These are phyloP conservation scores for Siniperca obscura DNA, from an alignment of 2,797 vertebrate genomes.

Conservation along the genomic window DNA sequence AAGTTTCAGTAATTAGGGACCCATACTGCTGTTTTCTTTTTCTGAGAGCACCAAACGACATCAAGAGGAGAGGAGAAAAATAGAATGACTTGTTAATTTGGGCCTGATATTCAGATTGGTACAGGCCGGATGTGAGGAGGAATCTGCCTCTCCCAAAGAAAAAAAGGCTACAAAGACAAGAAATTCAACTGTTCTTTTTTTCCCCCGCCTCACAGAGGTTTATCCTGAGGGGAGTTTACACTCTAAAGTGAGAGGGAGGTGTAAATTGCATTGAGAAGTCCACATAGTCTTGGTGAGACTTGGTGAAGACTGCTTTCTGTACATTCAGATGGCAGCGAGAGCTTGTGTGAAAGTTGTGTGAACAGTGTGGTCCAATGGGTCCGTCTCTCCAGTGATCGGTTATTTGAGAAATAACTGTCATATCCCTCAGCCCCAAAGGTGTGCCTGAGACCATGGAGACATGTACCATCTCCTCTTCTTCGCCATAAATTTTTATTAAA, in stretches of 20 bases:
- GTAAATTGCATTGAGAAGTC: conserved; percentile 79
- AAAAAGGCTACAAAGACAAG: conserved; percentile 41
- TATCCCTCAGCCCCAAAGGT: conserved; percentile 79
- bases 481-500: conserved; percentile 86
- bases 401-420: conserved; percentile 80
- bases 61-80: conserved; percentile 73
- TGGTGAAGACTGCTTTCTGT: conserved; percentile 40
- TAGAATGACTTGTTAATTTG: conserved; percentile 80
- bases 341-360: conserved; percentile 61
- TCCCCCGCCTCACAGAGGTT: conserved; percentile 51
- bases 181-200: conserved; percentile 61
- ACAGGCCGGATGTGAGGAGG: conserved; percentile 39
- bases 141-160: conserved; percentile 46
- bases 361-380: conserved; percentile 54
- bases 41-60: conserved; percentile 73
- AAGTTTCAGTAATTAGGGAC: conserved; percentile 98
- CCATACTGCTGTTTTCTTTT: conserved; percentile 92
- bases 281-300: conserved; percentile 37
- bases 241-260: conserved; percentile 74
- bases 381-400: conserved; percentile 67
- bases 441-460: conserved; percentile 76
- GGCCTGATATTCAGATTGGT: conserved; percentile 73
- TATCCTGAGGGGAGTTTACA: conserved; percentile 71
- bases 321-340: conserved; percentile 46
- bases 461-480: conserved; percentile 71